Percentiles rank a stretch among this genome's conserved stretches.
phyloP scores from a whole-genome alignment of 2,797 vertebrate genomes.

The Helicolenus hilgendorfi region DNA sequence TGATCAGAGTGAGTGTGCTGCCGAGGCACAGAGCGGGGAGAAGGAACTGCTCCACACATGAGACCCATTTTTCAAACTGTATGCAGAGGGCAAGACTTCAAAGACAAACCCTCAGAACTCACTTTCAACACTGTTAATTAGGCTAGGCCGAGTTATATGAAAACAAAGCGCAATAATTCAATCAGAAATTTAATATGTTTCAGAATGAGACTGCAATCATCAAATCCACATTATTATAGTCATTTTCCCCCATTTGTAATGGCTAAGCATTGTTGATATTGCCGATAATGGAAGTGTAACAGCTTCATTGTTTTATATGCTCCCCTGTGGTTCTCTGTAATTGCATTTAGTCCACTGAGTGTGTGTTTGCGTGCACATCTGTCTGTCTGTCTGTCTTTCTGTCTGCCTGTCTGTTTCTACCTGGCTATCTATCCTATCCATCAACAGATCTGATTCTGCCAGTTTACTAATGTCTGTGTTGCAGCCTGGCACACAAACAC shows the following conservation, averaged over 20 bases:
- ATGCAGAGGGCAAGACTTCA: slow-evolving; percentile 70
- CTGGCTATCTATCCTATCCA: slow-evolving; percentile 14
- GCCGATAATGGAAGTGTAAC: slow-evolving; percentile 59
- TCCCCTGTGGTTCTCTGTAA: slow-evolving; percentile 54
- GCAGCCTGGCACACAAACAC: neutral
- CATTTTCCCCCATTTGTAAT: slow-evolving; percentile 66
- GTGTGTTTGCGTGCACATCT: slow-evolving; percentile 26
- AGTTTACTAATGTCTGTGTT: slow-evolving; percentile 16
- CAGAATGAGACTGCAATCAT: slow-evolving; percentile 41
- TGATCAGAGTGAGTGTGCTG: slow-evolving; percentile 66
- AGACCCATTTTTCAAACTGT: slow-evolving; percentile 58
- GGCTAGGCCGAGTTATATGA: slow-evolving; percentile 41
- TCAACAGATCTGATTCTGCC: slow-evolving; percentile 10
- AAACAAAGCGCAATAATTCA: slow-evolving; percentile 66
- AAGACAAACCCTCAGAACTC: slow-evolving; percentile 63
- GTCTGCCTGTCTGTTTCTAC: slow-evolving; percentile 14
- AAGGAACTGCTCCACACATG: slow-evolving; percentile 46
- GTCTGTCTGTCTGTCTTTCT: neutral
- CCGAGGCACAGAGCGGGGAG: slow-evolving; percentile 39
- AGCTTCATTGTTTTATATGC: slow-evolving; percentile 45
- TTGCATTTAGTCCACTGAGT: slow-evolving; percentile 48
- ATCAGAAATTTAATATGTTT: slow-evolving; percentile 54
- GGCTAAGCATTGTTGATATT: slow-evolving; percentile 59
- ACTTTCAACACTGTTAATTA: slow-evolving; percentile 66
- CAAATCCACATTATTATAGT: slow-evolving; percentile 35